Percentiles rank a stretch among this genome's conserved stretches.
These are phyloP conservation scores for Perca schrenkii DNA, from an alignment of 2,113 vertebrate species.

Conservation along the genomic window DNA sequence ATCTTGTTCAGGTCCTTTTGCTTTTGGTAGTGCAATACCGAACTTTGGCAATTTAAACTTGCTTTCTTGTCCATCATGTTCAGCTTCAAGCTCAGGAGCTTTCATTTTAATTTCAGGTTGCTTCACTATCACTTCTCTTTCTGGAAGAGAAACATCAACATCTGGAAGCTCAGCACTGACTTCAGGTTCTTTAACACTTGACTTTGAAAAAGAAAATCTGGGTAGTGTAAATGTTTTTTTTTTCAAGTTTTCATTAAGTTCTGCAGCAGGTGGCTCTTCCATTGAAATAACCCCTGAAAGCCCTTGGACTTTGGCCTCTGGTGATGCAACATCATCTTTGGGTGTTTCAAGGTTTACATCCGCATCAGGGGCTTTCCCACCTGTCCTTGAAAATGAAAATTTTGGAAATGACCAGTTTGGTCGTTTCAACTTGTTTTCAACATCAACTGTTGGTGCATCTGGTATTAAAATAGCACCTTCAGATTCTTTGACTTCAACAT, in stretches of 20 bases:
- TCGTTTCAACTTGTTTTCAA: constrained; percentile 37
- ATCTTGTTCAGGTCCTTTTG: constrained; percentile 40
- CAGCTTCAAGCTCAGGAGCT: constrained; percentile 36
- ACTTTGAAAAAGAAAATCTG: constrained; percentile 75
- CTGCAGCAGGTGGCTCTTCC: constrained; percentile 29
- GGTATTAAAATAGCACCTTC: constrained; percentile 9
- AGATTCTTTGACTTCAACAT: constrained; percentile 24
- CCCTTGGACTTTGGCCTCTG: constrained; percentile 46
- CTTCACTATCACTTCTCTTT: constrained; percentile 53
- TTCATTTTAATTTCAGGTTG: constrained; percentile 45
- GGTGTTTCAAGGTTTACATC: constrained; percentile 50
- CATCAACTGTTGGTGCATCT: constrained; percentile 41
- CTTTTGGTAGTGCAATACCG: constrained; percentile 45
- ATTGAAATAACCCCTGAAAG: neutral
- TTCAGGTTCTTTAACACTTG: constrained; percentile 51
- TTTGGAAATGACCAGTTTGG: constrained; percentile 68
- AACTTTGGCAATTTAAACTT: constrained; percentile 71
- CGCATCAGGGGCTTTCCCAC: constrained; percentile 41
- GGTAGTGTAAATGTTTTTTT: constrained; percentile 73
- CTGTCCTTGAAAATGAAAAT: constrained; percentile 65
- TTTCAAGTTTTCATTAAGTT: constrained; percentile 60
- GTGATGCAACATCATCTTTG: constrained; percentile 38
- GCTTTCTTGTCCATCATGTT: constrained; percentile 34
- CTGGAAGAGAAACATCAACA: constrained; percentile 60
- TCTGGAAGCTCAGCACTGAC: constrained; percentile 45